Base-by-base conservation (phyloP, 1,140 invertebrate genomes). In the Drosophila sechellia region DNA sequence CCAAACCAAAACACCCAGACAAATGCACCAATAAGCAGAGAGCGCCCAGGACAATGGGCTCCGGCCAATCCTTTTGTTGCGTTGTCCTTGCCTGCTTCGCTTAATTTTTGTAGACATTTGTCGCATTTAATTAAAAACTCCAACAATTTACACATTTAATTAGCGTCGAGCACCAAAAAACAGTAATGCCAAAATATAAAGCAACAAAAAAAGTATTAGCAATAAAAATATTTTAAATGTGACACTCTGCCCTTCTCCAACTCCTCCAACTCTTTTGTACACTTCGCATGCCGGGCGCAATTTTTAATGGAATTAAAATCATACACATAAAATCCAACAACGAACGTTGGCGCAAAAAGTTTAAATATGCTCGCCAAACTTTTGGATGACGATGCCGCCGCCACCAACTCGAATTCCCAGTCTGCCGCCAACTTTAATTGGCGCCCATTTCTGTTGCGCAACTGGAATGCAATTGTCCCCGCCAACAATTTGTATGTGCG, bases 381-480 rank as follows among this genome's bases (percentile, higher is more conserved):
- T 90, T 83, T 70, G 69, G 79, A 68, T 81, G 87, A 80, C 58
- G 37, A 64, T 27, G 39, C 31, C 52, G 35, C 45, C 25, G 39
- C 31, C 52, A 35, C 56, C 56, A 25, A 59, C 56, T 49, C 64
- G 58, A 60, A 69, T 53, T 70, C 27, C 40, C 64, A 77, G 50
- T 64, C 83, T 55, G 75, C 71, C 71, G 64, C 77, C 76, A 89
- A 90, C 80, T 89, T 89, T 89, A 89, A 90, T 90, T 90, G 87
- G 87, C 87, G 87, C 54, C 87, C 87, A 76, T 90, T 90, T 73
- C 56, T 90, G 83, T 69, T 90, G 43, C 87, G 87, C 68, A 87
- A 90, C 87, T 90, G 87, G 87, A 90, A 90, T 87, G 83, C 83
- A 83, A 80, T 90, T 84, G 87, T 84, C 48, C 87, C 87, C 35